A percentile compares a stretch with the other conserved stretches of the same genome.
phyloP scores from a whole-genome alignment of 2,797 vertebrate species.

The Bradypus variegatus region DNA sequence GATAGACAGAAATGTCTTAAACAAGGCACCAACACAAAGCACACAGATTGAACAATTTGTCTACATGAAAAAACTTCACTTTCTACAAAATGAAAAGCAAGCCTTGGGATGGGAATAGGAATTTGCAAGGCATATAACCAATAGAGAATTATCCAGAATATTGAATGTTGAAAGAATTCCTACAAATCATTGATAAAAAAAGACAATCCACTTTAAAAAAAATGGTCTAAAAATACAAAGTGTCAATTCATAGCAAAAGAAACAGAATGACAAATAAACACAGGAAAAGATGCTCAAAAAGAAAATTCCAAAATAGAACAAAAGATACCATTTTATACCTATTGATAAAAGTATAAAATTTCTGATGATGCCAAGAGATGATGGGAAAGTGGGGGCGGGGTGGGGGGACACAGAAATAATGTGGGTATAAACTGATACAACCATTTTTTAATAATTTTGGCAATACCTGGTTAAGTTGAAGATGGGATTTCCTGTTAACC shows the following conservation, averaged over 20 bases:
- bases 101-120: not conserved
- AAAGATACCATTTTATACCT: not conserved
- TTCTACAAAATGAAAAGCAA: not conserved
- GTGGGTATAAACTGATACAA: not conserved
- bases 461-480: not conserved
- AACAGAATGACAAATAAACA: not conserved
- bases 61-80: not conserved
- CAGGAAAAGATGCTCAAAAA: not conserved
- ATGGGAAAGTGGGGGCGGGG: not conserved
- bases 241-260: not conserved
- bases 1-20: not conserved
- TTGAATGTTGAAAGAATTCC: not conserved
- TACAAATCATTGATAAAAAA: not conserved
- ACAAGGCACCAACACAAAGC: not conserved
- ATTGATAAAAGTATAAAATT: not conserved
- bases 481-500: not conserved
- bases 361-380: not conserved
- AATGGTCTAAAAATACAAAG: not conserved
- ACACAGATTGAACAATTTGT: not conserved
- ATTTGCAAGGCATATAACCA: not conserved
- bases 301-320: not conserved
- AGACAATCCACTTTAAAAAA: not conserved
- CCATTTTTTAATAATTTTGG: not conserved
- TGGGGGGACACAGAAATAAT: not conserved
- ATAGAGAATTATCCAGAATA: not conserved